Base-by-base conservation (phyloP, 2,888 invertebrate species). In the Catocala fraxini region DNA sequence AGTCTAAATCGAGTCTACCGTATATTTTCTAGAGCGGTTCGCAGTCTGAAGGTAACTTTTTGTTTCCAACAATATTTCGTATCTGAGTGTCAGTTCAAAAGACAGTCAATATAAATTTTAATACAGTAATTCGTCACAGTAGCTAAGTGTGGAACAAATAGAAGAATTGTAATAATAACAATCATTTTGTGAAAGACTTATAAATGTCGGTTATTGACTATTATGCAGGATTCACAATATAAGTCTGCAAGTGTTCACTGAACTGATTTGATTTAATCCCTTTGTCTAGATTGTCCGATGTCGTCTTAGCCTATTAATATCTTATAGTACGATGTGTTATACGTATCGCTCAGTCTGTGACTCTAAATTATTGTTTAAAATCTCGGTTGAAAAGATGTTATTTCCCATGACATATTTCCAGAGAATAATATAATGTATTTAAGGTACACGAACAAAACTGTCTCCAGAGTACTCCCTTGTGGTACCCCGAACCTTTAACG, bases 181-280 rank as follows among this genome's bases (percentile, higher is more conserved):
- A 47, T 47, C 15, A 25, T 47, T 12, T 25, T 47, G 45, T 13
- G 6, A 39, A 9, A 39, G 35, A 39, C 35, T 39, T 39, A 9
- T n/a, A n/a, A n/a, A n/a, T 39, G 9, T 39, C 35, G 35, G 6
- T 39, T 39, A 39, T 9, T 39, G 39, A 49, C 15, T 51, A 9
- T 49, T 13, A 49, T 45, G 15, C 7, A 51, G n/a, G 7, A 51
- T 25, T 51, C 12, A 56, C 35, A 39, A 15, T 12, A 33, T 51
- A 39, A 39, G 25, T 51, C 45, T 45, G 7, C 13, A 4, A 57
- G 25, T 51, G 46, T 15, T 46, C 51, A 58, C 25, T 46, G 45
- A 52, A 53, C 47, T 15, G 47, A 52, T 48, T 33, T 1, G 34
- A 34, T 34, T 48, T 41, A 59, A 59, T 42, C 47, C 13, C 34